Evolutionary conservation across 2,888 invertebrate genomes (phyloP), one percentile per base, ranked within the genome.

Genomic region (Kryphioiulus occultus): DNA sequence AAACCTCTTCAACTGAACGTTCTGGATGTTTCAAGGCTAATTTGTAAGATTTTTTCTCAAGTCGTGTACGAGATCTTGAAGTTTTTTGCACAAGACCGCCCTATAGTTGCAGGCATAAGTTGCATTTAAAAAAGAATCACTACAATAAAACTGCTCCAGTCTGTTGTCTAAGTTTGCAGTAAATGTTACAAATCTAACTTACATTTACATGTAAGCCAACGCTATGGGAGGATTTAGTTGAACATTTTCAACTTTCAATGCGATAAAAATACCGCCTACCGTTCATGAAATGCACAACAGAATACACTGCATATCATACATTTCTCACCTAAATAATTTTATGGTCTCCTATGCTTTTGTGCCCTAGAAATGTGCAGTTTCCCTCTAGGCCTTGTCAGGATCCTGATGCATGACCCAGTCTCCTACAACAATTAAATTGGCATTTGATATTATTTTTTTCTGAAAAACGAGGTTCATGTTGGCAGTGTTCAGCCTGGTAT

Each of bases 351-450:
- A 68, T 68, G 26, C 68, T 26, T 68, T 68, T 68, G 12, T 68
- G 68, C 26, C 26, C 26, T 68, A 26, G 10, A 68, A 68, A 22
- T 2, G 22, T 26, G 22, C 9, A 59, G 9, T 10, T 22, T 68
- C n/a, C 68, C 68, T 26, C 68, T 68, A 26, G 7, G 68, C 22
- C 68, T 68, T 68, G 26, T 26, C 26, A 68, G 68, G n/a, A 68
- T 68, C 68, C 26, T 68, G n/a, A n/a, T 26, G 68, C 68, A 68
- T 68, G 68, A 68, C 68, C 68, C 68, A 68, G 68, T 68, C 22
- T 68, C 68, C 68, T 68, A 68, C 68, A 68, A 68, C 68, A 68
- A 68, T 68, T 68, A 68, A 68, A 68, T 7, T n/a, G 7, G 26
- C 68, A 26, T 68, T 7, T 22, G 68, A 26, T 26, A 68, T 26